These are phyloP conservation scores for Ophioninae sp. DNA, from an alignment of 2,888 invertebrate genomes.

Conservation along the genomic window DNA sequence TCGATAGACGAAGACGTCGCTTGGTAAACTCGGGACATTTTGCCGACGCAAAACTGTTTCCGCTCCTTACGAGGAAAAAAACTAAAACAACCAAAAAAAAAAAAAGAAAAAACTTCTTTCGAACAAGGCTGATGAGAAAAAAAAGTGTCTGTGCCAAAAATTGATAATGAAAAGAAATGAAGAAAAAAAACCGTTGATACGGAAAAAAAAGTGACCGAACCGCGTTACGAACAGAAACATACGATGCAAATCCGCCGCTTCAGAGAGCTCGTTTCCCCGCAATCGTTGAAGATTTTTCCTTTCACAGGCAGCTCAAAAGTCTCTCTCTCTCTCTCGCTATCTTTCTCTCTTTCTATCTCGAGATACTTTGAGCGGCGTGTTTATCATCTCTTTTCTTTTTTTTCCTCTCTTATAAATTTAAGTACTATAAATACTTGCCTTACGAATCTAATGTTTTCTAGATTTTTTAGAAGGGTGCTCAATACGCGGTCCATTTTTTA, in stretches of 20 bases:
- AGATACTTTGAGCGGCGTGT: constrained; percentile 14
- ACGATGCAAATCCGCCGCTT: constrained; percentile 30
- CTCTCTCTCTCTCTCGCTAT: not conserved
- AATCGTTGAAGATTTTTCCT: constrained; percentile 47
- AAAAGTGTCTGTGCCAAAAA: constrained; percentile 61
- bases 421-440: constrained; percentile 70
- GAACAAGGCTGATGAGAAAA: constrained; percentile 50
- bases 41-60: not conserved
- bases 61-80: not conserved
- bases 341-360: constrained; percentile 47
- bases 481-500: constrained; percentile 70
- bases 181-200: not conserved
- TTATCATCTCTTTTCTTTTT: constrained; percentile 53
- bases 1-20: not conserved
- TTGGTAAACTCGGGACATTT: not conserved
- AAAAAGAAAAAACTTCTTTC: constrained; percentile 15
- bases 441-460: constrained; percentile 70
- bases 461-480: constrained; percentile 74
- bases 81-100: not conserved
- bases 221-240: not conserved
- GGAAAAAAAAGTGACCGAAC: not conserved
- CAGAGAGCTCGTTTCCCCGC: constrained; percentile 46
- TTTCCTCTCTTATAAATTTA: constrained; percentile 59
- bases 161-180: constrained; percentile 34
- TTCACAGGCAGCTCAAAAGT: too few species aligned